phyloP scores from a whole-genome alignment of 2,113 vertebrate genomes.

The Salvator merianae region DNA sequence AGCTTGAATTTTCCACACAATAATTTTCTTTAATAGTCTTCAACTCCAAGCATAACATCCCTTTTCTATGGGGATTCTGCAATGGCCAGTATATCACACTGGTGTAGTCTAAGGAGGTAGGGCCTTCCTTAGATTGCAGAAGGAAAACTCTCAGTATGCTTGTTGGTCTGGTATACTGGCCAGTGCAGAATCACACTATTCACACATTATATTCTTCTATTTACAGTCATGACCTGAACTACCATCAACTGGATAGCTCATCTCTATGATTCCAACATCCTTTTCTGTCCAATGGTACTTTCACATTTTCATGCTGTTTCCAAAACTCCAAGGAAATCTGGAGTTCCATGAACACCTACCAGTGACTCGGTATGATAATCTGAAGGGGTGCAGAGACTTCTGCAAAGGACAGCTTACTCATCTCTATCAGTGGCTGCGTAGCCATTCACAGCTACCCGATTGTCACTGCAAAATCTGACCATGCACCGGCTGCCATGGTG shows the following conservation, averaged over 20 bases:
- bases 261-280: not conserved
- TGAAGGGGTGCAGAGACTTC: not conserved
- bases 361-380: not conserved
- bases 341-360: not conserved
- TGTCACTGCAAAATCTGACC: too few relatives aligned
- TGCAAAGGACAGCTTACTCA: not conserved
- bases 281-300: not conserved
- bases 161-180: too few relatives aligned
- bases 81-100: too few relatives aligned
- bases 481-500: too few relatives aligned
- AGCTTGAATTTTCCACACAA: conserved; percentile 6
- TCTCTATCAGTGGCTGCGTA: not conserved
- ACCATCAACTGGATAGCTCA: not conserved
- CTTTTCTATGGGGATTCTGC: too few relatives aligned
- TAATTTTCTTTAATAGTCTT: not conserved
- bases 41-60: conserved; percentile 1
- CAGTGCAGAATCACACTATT: not conserved
- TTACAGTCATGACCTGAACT: not conserved
- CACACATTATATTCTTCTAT: not conserved
- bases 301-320: too few relatives aligned
- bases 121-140: too few relatives aligned
- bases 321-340: not conserved
- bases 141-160: too few relatives aligned
- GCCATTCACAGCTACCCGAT: too few relatives aligned
- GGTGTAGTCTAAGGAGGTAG: too few relatives aligned